A percentile compares a stretch with the other conserved stretches of the same genome.
Evolutionary conservation across 1,140 invertebrate genomes (phyloP).

Genomic region (Trinorchestia longiramus): DNA sequence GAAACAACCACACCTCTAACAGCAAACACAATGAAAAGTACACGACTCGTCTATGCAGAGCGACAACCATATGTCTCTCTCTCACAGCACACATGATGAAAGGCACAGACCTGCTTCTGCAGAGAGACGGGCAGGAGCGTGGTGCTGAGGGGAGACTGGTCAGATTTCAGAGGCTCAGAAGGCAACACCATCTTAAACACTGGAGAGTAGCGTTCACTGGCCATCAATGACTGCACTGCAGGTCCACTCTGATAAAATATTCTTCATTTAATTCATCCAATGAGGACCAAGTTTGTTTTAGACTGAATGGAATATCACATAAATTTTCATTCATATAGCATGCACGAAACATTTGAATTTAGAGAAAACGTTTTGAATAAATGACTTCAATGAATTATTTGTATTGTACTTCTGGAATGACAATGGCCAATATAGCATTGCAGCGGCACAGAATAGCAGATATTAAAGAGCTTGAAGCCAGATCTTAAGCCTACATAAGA

Average conservation of each 20-base stretch:
- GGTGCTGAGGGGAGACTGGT: constrained; percentile 27
- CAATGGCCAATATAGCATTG: too few relatives aligned
- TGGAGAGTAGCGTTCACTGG: background rate
- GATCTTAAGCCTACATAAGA: too few relatives aligned
- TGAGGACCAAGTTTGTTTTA: background rate
- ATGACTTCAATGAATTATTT: too few relatives aligned
- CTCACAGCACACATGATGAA: background rate
- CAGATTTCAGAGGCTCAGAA: background rate
- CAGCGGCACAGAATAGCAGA: too few relatives aligned
- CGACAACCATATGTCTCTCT: too few relatives aligned
- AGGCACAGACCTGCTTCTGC: background rate
- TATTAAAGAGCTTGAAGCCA: too few relatives aligned
- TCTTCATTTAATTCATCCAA: background rate
- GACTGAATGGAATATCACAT: background rate
- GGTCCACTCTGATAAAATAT: background rate
- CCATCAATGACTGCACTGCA: background rate
- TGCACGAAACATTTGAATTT: too few relatives aligned
- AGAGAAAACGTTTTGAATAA: too few relatives aligned
- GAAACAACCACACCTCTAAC: too few relatives aligned
- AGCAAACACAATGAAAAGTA: too few relatives aligned
- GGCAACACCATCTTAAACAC: constrained; percentile 10
- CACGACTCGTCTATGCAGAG: too few relatives aligned
- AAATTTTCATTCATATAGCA: background rate
- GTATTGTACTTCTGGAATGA: too few relatives aligned
- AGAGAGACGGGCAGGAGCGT: background rate